Evolutionary conservation across 2,797 vertebrate genomes (phyloP), one percentile per base, ranked within the genome.

Genomic region (Silurus lanzhouensis): DNA sequence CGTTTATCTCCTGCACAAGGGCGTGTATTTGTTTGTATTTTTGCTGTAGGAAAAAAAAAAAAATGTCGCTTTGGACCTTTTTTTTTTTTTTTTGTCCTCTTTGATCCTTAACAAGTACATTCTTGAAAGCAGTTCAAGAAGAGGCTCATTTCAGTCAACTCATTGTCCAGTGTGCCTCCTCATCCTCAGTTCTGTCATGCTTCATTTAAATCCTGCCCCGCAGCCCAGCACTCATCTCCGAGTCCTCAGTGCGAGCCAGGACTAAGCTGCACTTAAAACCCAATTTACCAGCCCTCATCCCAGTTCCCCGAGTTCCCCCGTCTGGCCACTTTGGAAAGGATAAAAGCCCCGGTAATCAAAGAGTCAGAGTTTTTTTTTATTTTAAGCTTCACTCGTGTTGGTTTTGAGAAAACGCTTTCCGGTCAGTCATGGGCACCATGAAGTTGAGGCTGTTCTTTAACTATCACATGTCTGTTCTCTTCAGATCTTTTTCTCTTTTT

Each of bases 131-230:
- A 78, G 48, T 70, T 70, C 25, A n/a, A 71, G 48, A 70, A 85
- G 80, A 85, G 66, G 63, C 84, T 85, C 75, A 31, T 81, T 83
- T 88, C 79, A 84, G 70, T 67, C 77, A 14, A 78, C 77, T 82
- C 87, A 89, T 89, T 81, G 66, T 79, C 71, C 57, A 48, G 72
- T 75, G 84, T 87, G 81, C 67, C 80, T 88, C 58, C 68, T 89
- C 86, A 87, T 87, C 81, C 81, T 89, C 64, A 83, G 82, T 86
- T 89, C 83, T 88, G 84, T 89, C 87, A 86, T 86, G 84, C 76
- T 74, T 86, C 88, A 89, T 90, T 85, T 86, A 85, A 66, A 84
- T 70, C 60, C 79, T 58, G 68, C 22, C 72, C 76, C 77, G 78
- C 83, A 79, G 82, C 82, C 64, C 83, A 58, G 60, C 83, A 27